Percentiles rank a stretch among this genome's conserved stretches.
phyloP scores from a whole-genome alignment of 2,888 invertebrate genomes.

The Rhogogaster chlorosoma region DNA sequence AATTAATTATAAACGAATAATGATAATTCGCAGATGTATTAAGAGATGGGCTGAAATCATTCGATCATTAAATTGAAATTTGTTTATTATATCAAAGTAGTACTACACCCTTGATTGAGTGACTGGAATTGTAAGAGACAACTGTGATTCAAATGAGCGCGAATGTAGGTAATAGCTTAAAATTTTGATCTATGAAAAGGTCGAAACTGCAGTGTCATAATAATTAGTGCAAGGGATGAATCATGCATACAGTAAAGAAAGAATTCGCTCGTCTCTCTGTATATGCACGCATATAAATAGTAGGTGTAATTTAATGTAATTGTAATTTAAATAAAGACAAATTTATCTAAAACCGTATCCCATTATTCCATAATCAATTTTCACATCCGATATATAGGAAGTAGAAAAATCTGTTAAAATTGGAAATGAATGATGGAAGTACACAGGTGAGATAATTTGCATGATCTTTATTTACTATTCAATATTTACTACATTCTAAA shows the following conservation, averaged over 20 bases:
- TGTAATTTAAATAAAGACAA: conserved; percentile 68
- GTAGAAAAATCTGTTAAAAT: background rate
- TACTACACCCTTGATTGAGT: background rate
- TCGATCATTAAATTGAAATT: background rate
- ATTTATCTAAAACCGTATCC: background rate
- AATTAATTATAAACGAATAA: background rate
- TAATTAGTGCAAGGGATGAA: conserved; percentile 7
- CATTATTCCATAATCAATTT: background rate
- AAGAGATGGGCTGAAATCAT: background rate
- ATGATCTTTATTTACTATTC: background rate
- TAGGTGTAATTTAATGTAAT: conserved; percentile 67
- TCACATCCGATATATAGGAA: background rate
- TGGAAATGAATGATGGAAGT: background rate
- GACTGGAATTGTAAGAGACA: conserved; percentile 1
- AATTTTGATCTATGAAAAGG: background rate
- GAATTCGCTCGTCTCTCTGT: conserved; percentile 9
- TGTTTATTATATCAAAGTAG: background rate
- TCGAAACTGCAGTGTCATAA: conserved; percentile 34
- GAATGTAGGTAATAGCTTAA: background rate
- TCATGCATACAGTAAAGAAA: conserved; percentile 20
- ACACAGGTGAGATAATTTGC: conserved; percentile 2
- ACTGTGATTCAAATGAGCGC: conserved; percentile 12
- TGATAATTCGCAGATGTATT: background rate
- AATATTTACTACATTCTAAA: conserved; percentile 13
- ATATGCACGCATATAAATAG: conserved; percentile 52